Base-by-base conservation (phyloP, 1,140 invertebrate genomes). In the Uloborus diversus region DNA sequence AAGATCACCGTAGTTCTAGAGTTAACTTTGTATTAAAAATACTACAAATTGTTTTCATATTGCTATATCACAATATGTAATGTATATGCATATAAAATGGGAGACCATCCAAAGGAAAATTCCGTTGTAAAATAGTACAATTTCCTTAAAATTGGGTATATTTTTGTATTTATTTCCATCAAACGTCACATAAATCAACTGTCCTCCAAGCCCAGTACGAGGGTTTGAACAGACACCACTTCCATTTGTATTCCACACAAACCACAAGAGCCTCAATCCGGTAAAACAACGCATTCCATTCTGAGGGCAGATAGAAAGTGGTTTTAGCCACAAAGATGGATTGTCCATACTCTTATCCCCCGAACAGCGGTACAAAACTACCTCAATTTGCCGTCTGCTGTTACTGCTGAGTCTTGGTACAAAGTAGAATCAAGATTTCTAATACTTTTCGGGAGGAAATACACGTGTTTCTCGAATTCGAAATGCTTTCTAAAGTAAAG, bases 401-500 rank as follows among this genome's bases (percentile, higher is more conserved):
- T 28, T 65, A n/a, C 32, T 35, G 61, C 37, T 78, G 51, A 65
- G 49, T 35, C 23, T 5, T 5, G 30, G 42, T 78, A 66, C 71
- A 75, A 75, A 75, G 71, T 75, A 66, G 47, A 37, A 57, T 65
- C 59, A 20, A 30, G 30, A 65, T 64, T 51, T 42, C 32, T 66
- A 65, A 65, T 78, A 78, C 73, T 66, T 78, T 66, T 51, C 47
- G 23, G 61, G 49, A 78, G 73, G 73, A 78, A 78, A 66, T 78
- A 78, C 73, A 75, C 62, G 49, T 78, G 73, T 78, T 78, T 78
- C 73, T 51, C 33, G 73, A 78, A 78, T 78, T 78, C 73, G 61
- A 78, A 78, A 78, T 65, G 73, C 73, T 78, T 78, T 78, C 62
- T 56, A 78, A 78, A 78, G 73, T 78, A 37, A 65, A 78, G 62